Evolutionary conservation across 2,888 invertebrate species (phyloP).

Genomic region (Embidobia sp.): DNA sequence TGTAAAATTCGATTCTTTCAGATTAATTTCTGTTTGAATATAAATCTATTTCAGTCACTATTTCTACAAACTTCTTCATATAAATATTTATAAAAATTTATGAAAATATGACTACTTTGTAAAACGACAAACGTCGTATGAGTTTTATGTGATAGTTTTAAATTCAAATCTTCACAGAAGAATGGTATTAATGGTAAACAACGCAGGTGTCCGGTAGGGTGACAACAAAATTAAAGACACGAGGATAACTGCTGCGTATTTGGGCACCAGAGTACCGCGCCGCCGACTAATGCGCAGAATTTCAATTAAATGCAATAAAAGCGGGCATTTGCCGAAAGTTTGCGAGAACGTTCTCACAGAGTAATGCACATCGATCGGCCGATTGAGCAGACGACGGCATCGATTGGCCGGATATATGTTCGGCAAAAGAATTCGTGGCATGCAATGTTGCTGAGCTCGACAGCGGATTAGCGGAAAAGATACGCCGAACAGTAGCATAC

Average conservation of each 20-base stretch:
- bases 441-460: slow-evolving; percentile 22
- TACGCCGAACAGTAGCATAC: background rate
- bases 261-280: background rate
- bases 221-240: slow-evolving; percentile 25
- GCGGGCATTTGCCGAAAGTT: slow-evolving; percentile 26
- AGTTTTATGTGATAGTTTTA: no score
- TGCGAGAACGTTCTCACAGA: slow-evolving; percentile 12
- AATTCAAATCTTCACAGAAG: no score
- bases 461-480: slow-evolving; percentile 20
- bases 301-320: slow-evolving; percentile 47
- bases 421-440: slow-evolving; percentile 27
- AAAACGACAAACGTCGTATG: no score
- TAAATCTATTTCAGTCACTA: no score
- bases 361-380: slow-evolving; percentile 41
- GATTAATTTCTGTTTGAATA: no score
- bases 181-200: no score
- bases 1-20: no score
- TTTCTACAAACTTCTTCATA: no score
- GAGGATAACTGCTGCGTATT: slow-evolving; percentile 27
- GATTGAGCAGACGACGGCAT: slow-evolving; percentile 31
- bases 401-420: slow-evolving; percentile 33
- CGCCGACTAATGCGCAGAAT: slow-evolving; percentile 38
- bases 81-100: no score
- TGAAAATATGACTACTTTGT: no score
- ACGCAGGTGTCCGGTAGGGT: no score